These are phyloP conservation scores for Trissonchulus sp. DNA, from an alignment of 2,888 invertebrate genomes.

Conservation along the genomic window DNA sequence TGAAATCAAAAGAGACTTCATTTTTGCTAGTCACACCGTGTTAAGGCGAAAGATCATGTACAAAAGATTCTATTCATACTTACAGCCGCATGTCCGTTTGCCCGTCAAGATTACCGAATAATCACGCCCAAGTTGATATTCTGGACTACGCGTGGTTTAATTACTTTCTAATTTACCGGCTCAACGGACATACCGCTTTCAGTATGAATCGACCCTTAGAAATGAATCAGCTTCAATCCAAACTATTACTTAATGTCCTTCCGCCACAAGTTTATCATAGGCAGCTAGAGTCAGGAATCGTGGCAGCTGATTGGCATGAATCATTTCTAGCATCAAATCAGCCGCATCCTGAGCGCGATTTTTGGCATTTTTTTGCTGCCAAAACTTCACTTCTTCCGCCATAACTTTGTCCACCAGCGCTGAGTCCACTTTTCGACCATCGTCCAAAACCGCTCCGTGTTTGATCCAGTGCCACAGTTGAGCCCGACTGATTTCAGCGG, in stretches of 20 bases:
- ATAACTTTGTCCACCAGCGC: constrained; percentile 52
- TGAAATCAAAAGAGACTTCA: too few species aligned
- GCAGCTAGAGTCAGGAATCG: constrained; percentile 62
- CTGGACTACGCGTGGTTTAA: too few species aligned
- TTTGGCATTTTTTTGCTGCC: constrained; percentile 38
- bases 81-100: too few species aligned
- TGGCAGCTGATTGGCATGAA: constrained; percentile 61
- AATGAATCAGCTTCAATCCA: too few species aligned
- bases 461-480: constrained; percentile 71
- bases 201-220: too few species aligned
- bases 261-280: constrained; percentile 49
- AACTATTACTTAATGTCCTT: constrained; percentile 47
- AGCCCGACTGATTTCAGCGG: constrained; percentile 67
- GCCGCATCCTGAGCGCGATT: constrained; percentile 46
- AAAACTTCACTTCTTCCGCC: constrained; percentile 46
- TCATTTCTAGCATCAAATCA: constrained; percentile 62
- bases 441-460: constrained; percentile 60
- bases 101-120: too few species aligned
- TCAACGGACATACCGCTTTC: too few species aligned
- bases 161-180: too few species aligned
- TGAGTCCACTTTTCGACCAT: constrained; percentile 45
- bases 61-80: too few species aligned
- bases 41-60: too few species aligned
- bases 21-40: too few species aligned
- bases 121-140: too few species aligned